Evolutionary conservation across 35 echinoderm and acorn worm genomes (phyloP).

Genomic region (Apostichopus japonicus): DNA sequence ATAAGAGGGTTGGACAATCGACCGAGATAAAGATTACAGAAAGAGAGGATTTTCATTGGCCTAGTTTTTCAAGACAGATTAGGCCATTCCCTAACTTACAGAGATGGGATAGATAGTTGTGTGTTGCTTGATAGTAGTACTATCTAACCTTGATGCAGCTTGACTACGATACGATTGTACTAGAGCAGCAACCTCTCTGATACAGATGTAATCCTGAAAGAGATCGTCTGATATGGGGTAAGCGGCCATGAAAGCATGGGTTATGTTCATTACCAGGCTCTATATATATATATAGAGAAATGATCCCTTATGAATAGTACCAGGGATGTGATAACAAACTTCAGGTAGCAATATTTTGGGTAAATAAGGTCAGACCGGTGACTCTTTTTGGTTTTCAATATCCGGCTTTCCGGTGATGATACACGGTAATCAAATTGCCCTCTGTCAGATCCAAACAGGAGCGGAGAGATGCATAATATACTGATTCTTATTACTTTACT

Average conservation of each 20-base stretch:
- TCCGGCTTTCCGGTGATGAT: no score
- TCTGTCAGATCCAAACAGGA: no score
- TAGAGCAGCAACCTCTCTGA: background rate
- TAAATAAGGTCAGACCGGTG: no score
- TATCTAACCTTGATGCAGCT: background rate
- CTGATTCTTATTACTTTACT: no score
- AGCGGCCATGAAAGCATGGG: background rate
- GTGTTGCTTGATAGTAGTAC: background rate
- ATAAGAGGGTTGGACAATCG: conserved; percentile 42
- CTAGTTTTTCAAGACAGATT: conserved; percentile 22
- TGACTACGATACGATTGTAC: background rate
- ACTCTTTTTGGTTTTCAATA: no score
- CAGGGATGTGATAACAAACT: no score
- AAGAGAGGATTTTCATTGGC: conserved; percentile 25
- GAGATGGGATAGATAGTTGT: background rate
- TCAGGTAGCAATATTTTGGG: no score
- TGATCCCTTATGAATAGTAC: no score
- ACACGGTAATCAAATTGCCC: no score
- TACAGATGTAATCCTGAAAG: background rate
- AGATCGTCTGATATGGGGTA: background rate
- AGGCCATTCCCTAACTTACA: background rate
- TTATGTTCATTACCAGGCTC: background rate
- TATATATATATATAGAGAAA: no score
- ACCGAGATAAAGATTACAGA: conserved; percentile 32
- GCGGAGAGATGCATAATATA: no score